phyloP scores from a whole-genome alignment of 2,888 invertebrate genomes.

The Eupelmus urozonus region DNA sequence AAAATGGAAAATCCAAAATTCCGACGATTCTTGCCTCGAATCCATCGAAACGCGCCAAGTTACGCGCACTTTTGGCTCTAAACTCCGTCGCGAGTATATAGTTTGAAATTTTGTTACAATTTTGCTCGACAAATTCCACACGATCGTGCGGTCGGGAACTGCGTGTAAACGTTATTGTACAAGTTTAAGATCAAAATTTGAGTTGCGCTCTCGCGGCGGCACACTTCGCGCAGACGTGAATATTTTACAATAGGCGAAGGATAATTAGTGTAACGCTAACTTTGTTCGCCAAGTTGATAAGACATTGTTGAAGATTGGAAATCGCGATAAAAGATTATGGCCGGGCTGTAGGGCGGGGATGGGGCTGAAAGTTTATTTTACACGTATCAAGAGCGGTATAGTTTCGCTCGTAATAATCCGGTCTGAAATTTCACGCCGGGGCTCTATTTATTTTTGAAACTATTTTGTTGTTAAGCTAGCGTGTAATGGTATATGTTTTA shows the following conservation, averaged over 20 bases:
- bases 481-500: constrained; percentile 26
- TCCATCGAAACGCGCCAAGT: not conserved
- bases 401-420: no score
- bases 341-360: no score
- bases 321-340: not conserved
- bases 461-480: constrained; percentile 20
- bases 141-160: constrained; percentile 2
- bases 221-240: no score
- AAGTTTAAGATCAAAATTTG: constrained; percentile 39
- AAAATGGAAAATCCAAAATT: constrained; percentile 4
- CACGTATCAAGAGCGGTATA: no score
- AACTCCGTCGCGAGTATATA: not conserved
- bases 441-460: constrained; percentile 12
- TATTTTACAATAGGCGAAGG: constrained; percentile 12
- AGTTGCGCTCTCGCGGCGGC: no score
- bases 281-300: constrained; percentile 3
- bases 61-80: constrained; percentile 10
- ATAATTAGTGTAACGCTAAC: constrained; percentile 16
- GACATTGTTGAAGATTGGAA: not conserved
- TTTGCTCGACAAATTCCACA: constrained; percentile 33
- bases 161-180: constrained; percentile 46
- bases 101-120: constrained; percentile 40
- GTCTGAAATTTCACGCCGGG: not conserved
- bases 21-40: not conserved
- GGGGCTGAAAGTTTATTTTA: not conserved